phyloP scores from a whole-genome alignment of 2,888 invertebrate genomes.

The Psylliodes chrysocephalus region DNA sequence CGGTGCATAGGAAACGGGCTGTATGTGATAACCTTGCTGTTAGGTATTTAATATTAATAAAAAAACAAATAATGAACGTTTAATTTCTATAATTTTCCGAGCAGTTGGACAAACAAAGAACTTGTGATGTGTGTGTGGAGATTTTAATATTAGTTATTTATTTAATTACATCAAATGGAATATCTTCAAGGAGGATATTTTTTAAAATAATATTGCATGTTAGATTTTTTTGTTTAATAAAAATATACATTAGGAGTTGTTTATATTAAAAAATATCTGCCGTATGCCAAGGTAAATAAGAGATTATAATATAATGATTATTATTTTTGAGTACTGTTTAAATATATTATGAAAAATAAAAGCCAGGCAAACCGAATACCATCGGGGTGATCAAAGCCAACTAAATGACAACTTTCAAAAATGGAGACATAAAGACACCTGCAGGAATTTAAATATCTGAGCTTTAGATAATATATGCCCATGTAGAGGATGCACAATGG shows the following conservation, averaged over 20 bases:
- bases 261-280: not conserved
- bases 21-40: conserved; percentile 16
- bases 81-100: conserved; percentile 21
- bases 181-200: conserved; percentile 13
- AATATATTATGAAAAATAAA: too few species aligned
- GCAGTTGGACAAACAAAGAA: conserved; percentile 18
- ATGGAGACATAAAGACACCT: too few species aligned
- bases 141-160: conserved; percentile 17
- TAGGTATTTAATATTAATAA: conserved; percentile 9
- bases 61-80: conserved; percentile 10
- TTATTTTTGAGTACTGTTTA: too few species aligned
- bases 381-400: too few species aligned
- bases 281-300: not conserved
- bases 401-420: too few species aligned
- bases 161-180: conserved; percentile 14
- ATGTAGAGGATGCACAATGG: too few species aligned
- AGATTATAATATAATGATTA: not conserved
- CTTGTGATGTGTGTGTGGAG: not conserved
- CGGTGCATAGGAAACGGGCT: conserved; percentile 15
- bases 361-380: too few species aligned
- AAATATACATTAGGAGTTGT: not conserved
- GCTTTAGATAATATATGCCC: too few species aligned
- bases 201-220: conserved; percentile 10
- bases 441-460: too few species aligned
- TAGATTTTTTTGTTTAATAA: not conserved